Evolutionary conservation across 2,888 invertebrate species (phyloP).

Genomic region (Stenodera caucasica): DNA sequence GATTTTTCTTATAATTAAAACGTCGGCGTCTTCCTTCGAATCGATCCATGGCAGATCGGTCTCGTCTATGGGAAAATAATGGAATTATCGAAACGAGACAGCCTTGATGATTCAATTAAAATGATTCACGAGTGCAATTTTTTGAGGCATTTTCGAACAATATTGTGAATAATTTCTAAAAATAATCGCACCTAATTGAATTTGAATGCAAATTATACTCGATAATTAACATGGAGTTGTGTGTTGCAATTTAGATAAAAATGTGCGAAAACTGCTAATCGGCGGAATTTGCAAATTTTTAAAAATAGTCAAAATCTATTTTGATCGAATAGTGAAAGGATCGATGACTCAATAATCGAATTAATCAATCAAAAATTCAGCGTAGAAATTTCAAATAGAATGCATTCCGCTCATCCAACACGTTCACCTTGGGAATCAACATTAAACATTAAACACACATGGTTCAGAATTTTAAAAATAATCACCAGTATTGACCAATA

Average conservation of each 20-base stretch:
- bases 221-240: not conserved
- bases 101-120: conserved; percentile 15
- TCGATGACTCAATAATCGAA: not conserved
- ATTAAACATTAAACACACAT: not conserved
- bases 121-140: conserved; percentile 9
- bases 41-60: conserved; percentile 36
- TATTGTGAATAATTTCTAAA: conserved; percentile 9
- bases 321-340: not conserved
- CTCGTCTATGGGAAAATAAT: conserved; percentile 30
- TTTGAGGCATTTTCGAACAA: no score
- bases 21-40: conserved; percentile 46
- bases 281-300: no score
- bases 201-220: no score
- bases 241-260: no score
- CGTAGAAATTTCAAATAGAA: not conserved
- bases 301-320: no score
- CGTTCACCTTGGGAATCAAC: not conserved
- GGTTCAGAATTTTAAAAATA: not conserved
- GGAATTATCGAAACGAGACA: no score
- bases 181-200: no score
- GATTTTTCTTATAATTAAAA: conserved; percentile 71
- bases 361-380: not conserved
- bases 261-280: no score
- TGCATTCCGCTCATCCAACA: not conserved
- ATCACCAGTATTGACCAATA: not conserved